Base-by-base conservation (phyloP, 2,113 vertebrate species). In the Lepus americanus region DNA sequence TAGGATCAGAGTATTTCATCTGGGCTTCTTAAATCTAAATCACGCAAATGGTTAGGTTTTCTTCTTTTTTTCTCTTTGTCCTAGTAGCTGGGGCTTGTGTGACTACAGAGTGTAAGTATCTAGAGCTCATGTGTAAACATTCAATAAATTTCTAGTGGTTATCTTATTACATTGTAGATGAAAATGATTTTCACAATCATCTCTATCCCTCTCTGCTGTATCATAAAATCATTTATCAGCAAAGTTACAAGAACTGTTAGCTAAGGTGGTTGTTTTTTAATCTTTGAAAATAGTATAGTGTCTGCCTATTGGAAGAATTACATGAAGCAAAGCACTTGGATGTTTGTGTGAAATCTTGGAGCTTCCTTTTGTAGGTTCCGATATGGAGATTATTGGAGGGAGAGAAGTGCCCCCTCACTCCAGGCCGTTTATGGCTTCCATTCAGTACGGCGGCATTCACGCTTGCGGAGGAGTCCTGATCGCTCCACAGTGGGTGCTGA, bases 401-500 rank as follows among this genome's bases (percentile, higher is more conserved):
- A 72, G 27, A 87, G 93, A 97, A 78, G 94, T 94, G 2, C 9
- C 33, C 0, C 94, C 96, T 7, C 96, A 97, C 25, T 97, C 96
- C 85, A 85, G 79, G 80, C 94, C 95, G 0, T 97, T 96, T 25
- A 97, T 97, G 96, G 95, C 92, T 16, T 97, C 96, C 53, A 22
- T 97, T 61, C 96, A 97, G 79, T 27, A 78, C 20, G 1, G 0
- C 0, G 39, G 78, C 14, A 0, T 5, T 0, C 92, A 97, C 9
- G 0, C 93, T 5, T 97, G 96, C 9, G 95, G 96, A 5, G 95
- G 93, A 3, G 89, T 92, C 22, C 92, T 96, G 25, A 94, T 97
- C 23, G 81, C 94, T 4, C 97, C 70, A 0, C 94, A 78, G 90
- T 96, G 95, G 96, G 95, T 97, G 79, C 94, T 97, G 19, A 97